Conservation (phyloP, 1,140 invertebrate genomes). For the Eumeta japonica region DNA sequence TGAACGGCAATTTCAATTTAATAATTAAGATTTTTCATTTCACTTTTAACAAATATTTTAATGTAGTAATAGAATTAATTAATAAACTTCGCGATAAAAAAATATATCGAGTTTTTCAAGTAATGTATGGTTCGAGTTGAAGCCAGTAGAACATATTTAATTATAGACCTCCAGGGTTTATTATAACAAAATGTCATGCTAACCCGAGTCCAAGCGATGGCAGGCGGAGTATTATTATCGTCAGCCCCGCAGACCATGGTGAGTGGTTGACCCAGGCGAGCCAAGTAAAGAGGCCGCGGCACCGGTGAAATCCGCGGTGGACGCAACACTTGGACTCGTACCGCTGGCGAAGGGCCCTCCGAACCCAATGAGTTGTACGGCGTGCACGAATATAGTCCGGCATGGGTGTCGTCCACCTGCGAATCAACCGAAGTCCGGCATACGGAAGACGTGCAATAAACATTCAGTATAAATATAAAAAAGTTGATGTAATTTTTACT, state of each 20-base stretch:
- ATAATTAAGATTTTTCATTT: too few species aligned
- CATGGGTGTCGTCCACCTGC: slow-evolving; percentile 73
- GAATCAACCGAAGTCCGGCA: neutral
- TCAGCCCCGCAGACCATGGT: slow-evolving; percentile 82
- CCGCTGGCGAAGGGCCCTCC: slow-evolving; percentile 78
- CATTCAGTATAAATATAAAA: neutral
- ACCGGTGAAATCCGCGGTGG: slow-evolving; percentile 75
- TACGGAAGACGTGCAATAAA: neutral
- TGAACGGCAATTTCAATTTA: too few species aligned
- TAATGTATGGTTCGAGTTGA: too few species aligned
- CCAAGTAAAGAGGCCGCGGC: slow-evolving; percentile 78
- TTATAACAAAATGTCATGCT: too few species aligned
- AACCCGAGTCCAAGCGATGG: slow-evolving; percentile 86
- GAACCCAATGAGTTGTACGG: slow-evolving; percentile 88
- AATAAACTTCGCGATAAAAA: too few species aligned
- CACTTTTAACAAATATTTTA: too few species aligned
- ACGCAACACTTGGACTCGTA: slow-evolving; percentile 86
- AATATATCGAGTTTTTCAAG: too few species aligned
- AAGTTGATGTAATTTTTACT: neutral
- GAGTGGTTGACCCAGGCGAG: slow-evolving; percentile 76
- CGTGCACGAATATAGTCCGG: slow-evolving; percentile 84
- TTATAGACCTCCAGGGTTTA: too few species aligned
- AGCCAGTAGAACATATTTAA: too few species aligned
- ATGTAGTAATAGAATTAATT: too few species aligned
- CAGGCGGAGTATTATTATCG: slow-evolving; percentile 72